Conservation (phyloP, 2,888 invertebrate species). For the Melanostoma scalare region DNA sequence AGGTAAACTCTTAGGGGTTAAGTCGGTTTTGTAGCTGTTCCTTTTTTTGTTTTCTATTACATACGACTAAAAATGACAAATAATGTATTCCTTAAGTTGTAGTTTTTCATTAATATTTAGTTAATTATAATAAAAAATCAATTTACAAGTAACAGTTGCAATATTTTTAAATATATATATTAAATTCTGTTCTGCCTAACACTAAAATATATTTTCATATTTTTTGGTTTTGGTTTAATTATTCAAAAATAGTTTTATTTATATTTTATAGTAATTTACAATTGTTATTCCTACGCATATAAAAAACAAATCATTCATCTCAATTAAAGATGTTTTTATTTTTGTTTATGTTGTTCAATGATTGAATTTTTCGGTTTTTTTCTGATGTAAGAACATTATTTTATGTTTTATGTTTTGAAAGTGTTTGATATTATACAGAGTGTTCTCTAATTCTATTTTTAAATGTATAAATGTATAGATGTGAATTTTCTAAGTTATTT, state of each 20-base stretch:
- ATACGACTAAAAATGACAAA: constrained; percentile 65
- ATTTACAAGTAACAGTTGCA: constrained; percentile 66
- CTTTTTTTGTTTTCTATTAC: constrained; percentile 21
- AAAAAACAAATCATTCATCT: constrained; percentile 32
- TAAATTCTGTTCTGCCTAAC: constrained; percentile 56
- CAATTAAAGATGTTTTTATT: constrained; percentile 5
- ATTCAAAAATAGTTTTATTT: constrained; percentile 67
- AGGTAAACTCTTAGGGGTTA: constrained; percentile 39
- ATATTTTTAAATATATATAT: constrained; percentile 20
- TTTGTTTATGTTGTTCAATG: constrained; percentile 36
- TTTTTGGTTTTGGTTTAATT: constrained; percentile 36
- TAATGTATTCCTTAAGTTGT: constrained; percentile 34
- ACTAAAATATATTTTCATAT: background rate
- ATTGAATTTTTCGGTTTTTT: constrained; percentile 61
- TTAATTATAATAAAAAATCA: constrained; percentile 43
- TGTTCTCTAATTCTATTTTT: constrained; percentile 34
- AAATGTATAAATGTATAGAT: constrained; percentile 34
- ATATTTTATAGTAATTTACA: constrained; percentile 56
- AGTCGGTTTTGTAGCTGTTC: background rate
- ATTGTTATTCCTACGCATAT: constrained; percentile 39
- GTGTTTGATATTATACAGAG: constrained; percentile 51
- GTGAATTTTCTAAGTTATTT: constrained; percentile 44
- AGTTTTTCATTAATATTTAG: constrained; percentile 24
- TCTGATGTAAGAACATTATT: constrained; percentile 33
- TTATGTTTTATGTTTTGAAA: constrained; percentile 30